phyloP scores from a whole-genome alignment of 2,888 invertebrate species.

The Drosophila cyrtoloma region DNA sequence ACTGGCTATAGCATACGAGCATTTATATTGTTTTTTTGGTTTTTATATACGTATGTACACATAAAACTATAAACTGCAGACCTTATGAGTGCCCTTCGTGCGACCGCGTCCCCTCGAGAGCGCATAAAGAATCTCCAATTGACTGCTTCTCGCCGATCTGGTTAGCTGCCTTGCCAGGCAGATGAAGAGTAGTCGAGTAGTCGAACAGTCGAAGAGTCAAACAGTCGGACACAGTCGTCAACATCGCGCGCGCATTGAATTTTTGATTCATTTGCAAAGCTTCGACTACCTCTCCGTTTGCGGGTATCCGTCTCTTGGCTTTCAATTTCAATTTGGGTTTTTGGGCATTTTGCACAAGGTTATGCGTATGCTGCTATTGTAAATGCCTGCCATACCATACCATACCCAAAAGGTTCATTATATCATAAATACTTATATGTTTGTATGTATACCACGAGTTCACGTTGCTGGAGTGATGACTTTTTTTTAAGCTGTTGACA shows the following conservation, averaged over 20 bases:
- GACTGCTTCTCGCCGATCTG: slow-evolving; percentile 50
- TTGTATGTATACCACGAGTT: slow-evolving; percentile 20
- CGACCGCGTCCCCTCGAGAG: slow-evolving; percentile 34
- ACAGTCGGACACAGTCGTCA: slow-evolving; percentile 53
- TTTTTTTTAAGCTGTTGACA: slow-evolving; percentile 51
- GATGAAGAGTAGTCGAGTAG: slow-evolving; percentile 15
- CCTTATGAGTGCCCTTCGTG: slow-evolving; percentile 73
- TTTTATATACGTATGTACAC: background rate
- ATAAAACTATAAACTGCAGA: slow-evolving; percentile 67
- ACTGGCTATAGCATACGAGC: slow-evolving; percentile 31
- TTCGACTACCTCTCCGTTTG: slow-evolving; percentile 30
- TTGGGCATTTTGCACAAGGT: slow-evolving; percentile 75
- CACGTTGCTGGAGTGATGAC: slow-evolving; percentile 34
- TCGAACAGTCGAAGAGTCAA: slow-evolving; percentile 38
- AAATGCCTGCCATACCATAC: slow-evolving; percentile 47
- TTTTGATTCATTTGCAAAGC: slow-evolving; percentile 69
- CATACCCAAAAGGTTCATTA: slow-evolving; percentile 56
- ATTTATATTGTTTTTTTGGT: background rate
- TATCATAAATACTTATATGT: slow-evolving; percentile 61
- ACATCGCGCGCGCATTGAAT: slow-evolving; percentile 71
- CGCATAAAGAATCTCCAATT: slow-evolving; percentile 75
- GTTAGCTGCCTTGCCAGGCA: slow-evolving; percentile 23
- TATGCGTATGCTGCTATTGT: slow-evolving; percentile 64
- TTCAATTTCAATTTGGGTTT: slow-evolving; percentile 36
- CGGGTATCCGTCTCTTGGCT: slow-evolving; percentile 13